Evolutionary conservation across 2,888 invertebrate species (phyloP), one percentile per base, ranked within the genome.

Genomic region (Aporophyla nigra): DNA sequence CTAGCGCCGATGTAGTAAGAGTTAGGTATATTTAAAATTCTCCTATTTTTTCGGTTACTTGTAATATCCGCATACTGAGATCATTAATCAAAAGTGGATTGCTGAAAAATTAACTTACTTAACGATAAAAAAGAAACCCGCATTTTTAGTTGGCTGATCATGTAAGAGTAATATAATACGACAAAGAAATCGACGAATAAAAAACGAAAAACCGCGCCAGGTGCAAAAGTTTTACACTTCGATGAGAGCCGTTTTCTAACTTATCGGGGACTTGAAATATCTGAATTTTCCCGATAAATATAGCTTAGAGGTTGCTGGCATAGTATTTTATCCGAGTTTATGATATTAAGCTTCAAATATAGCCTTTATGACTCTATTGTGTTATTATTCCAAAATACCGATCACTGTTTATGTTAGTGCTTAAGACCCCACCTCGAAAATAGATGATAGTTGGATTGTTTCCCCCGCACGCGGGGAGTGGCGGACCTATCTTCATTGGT

Each of bases 51-150:
- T 33, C 12, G 12, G 16, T 49, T 58, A 67, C 65, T 65, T 68
- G 16, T 78, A 49, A 56, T 58, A 63, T 74, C 62, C 24, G 49
- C 51, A 49, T 54, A 65, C 5, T 61, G 7, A 46, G 21, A 58
- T 19, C 68, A 82, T 82, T 82, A 80, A 84, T 82, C 85, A 82
- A 65, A 68, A 40, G 21, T 49, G 10, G 9, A 40, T 66, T 59
- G 19, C n/a, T 40, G 65, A 51, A 78, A 76, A 81, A 73, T 58
- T 59, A 71, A 80, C 27, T 65, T 69, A 66, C 65, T 65, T 63
- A 33, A 67, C 43, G 14, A 24, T 65, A 82, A 69, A 56, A 46
- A 79, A 40, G 14, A 46, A 40, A 7, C 66, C 21, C 27, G n/a
- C 49, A 56, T 43, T 82, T 81, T 66, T 6, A 12, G 46, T 54